phyloP scores from a whole-genome alignment of 2,888 invertebrate species.

The Athalia rosae region DNA sequence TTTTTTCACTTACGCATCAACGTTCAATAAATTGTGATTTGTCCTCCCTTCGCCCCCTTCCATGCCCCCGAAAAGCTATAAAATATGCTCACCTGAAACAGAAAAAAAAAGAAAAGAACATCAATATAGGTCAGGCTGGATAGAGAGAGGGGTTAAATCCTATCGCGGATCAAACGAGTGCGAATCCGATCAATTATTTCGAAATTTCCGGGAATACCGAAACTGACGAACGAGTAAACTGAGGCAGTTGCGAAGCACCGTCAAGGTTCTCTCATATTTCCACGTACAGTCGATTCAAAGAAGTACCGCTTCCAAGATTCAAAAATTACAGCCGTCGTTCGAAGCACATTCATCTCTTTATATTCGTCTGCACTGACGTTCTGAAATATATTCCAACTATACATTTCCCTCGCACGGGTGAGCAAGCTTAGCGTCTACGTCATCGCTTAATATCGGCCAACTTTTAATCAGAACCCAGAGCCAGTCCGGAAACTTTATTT shows the following conservation, averaged over 20 bases:
- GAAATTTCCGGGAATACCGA: slow-evolving; percentile 1
- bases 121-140: slow-evolving; percentile 20
- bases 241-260: neutral
- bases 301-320: slow-evolving; percentile 46
- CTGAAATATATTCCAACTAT: slow-evolving; percentile 51
- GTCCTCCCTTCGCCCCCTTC: neutral
- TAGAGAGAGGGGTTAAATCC: too few species aligned
- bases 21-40: neutral
- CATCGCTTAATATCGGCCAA: slow-evolving; percentile 62
- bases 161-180: too few species aligned
- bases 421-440: slow-evolving; percentile 60
- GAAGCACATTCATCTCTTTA: slow-evolving; percentile 48
- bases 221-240: neutral
- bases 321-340: slow-evolving; percentile 54
- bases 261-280: slow-evolving; percentile 3
- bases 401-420: slow-evolving; percentile 55
- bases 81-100: slow-evolving; percentile 66
- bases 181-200: neutral
- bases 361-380: slow-evolving; percentile 46
- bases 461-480: slow-evolving; percentile 64
- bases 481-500: slow-evolving; percentile 61
- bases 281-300: neutral
- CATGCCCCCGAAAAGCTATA: neutral
- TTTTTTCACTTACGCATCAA: neutral
- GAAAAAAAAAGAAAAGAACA: slow-evolving; percentile 54